phyloP scores from a whole-genome alignment of 2,113 vertebrate genomes.

The Capra hircus region DNA sequence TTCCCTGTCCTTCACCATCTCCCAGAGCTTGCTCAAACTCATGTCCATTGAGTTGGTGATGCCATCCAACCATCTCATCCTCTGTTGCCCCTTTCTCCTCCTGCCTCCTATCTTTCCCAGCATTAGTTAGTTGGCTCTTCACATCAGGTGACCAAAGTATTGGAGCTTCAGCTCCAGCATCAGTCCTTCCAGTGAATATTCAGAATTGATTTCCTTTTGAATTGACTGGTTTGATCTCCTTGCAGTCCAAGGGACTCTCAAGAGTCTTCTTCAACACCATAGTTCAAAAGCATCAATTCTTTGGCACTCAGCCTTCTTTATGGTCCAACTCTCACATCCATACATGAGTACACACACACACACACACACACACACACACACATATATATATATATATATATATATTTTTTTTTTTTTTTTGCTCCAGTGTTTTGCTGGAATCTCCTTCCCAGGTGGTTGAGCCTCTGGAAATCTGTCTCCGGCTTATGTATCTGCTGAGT shows the following conservation, averaged over 20 bases:
- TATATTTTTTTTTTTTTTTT: not conserved
- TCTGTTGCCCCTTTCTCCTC: not conserved
- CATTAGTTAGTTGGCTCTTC: not conserved
- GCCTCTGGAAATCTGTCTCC: not conserved
- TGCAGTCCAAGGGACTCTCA: not conserved
- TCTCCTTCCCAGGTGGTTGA: not conserved
- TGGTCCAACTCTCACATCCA: not conserved
- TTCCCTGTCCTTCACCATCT: not conserved
- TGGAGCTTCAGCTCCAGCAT: not conserved
- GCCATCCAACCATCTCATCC: not conserved
- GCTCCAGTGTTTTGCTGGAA: not conserved
- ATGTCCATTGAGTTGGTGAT: not conserved
- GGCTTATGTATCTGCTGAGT: not conserved
- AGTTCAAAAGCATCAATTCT: not conserved
- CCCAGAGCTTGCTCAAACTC: accelerated
- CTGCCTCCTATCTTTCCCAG: not conserved
- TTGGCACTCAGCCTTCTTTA: not conserved
- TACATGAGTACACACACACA: not conserved
- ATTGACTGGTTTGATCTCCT: not conserved
- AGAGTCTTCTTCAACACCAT: not conserved
- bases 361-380: not conserved
- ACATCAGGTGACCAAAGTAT: not conserved
- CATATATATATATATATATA: accelerated
- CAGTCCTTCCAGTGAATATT: not conserved
- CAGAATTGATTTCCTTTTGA: not conserved